Evolutionary conservation across 2,888 invertebrate genomes (phyloP).

Genomic region (Panorpa germanica): DNA sequence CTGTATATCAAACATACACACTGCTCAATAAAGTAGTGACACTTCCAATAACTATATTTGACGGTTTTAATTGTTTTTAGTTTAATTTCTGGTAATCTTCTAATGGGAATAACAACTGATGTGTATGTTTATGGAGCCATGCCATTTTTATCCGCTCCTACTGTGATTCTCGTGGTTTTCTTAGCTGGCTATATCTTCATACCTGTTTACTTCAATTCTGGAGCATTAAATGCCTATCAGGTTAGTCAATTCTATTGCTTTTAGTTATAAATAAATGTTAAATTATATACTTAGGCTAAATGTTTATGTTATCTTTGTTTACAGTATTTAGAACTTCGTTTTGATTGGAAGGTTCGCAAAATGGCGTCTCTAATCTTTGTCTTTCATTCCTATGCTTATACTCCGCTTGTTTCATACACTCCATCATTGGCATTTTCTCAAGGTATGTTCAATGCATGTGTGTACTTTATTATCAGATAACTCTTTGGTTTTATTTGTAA

Average conservation of each 20-base stretch:
- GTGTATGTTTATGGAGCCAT: slow-evolving; percentile 28
- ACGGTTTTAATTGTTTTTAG: too few species aligned
- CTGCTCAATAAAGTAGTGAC: too few species aligned
- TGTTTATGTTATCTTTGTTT: slow-evolving; percentile 4
- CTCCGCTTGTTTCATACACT: slow-evolving; percentile 21
- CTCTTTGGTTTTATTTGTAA: too few species aligned
- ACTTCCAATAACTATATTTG: too few species aligned
- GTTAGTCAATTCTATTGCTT: too few species aligned
- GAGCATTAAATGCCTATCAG: slow-evolving; percentile 28
- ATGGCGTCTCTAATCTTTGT: slow-evolving; percentile 19
- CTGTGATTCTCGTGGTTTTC: slow-evolving; percentile 22
- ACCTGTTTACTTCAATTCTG: slow-evolving; percentile 29
- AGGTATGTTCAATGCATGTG: too few species aligned
- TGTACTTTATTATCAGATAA: too few species aligned
- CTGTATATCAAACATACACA: too few species aligned
- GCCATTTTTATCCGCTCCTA: slow-evolving; percentile 22
- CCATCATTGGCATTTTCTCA: slow-evolving; percentile 21
- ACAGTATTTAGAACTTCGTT: slow-evolving; percentile 21
- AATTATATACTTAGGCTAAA: too few species aligned
- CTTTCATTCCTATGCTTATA: slow-evolving; percentile 17
- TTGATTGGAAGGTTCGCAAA: slow-evolving; percentile 18
- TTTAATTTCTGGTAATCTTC: slow-evolving; percentile 32
- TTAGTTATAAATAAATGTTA: too few species aligned
- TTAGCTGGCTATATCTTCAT: slow-evolving; percentile 22
- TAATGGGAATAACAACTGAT: slow-evolving; percentile 32